phyloP scores from a whole-genome alignment of 2,888 invertebrate genomes.

The Liposcelis brunnea region DNA sequence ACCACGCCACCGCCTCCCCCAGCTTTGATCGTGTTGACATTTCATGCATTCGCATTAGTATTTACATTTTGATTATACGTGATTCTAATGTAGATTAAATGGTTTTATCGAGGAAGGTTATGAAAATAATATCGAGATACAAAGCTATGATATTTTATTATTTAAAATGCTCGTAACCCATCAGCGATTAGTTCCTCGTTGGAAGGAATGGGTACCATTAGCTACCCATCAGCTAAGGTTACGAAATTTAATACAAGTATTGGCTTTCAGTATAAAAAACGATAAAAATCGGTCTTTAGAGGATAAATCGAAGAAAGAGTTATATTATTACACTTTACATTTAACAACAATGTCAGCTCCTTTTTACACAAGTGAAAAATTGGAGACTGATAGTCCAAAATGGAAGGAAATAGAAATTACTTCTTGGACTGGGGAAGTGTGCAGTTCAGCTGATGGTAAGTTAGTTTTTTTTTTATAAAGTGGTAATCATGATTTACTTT shows the following conservation, averaged over 20 bases:
- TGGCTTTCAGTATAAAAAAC: conserved; percentile 37
- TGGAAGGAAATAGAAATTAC: conserved; percentile 58
- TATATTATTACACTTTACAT: conserved; percentile 64
- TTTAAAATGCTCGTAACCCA: conserved; percentile 16
- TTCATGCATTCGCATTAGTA: too few relatives aligned
- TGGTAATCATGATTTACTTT: not conserved
- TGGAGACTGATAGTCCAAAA: conserved; percentile 52
- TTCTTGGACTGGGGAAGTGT: not conserved
- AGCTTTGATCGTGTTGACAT: too few relatives aligned
- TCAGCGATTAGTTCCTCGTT: conserved; percentile 36
- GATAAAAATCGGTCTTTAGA: conserved; percentile 17
- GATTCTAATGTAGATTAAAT: too few relatives aligned
- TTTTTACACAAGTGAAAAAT: conserved; percentile 65
- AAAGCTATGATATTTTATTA: too few relatives aligned
- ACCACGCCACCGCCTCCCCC: too few relatives aligned
- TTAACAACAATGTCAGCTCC: conserved; percentile 65
- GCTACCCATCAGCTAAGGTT: conserved; percentile 69
- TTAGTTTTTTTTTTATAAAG: not conserved
- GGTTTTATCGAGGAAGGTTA: not conserved
- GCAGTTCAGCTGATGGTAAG: not conserved
- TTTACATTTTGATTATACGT: too few relatives aligned
- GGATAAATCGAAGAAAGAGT: conserved; percentile 33
- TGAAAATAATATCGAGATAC: not conserved
- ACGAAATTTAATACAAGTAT: conserved; percentile 60
- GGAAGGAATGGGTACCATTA: conserved; percentile 63